Percentiles rank a stretch among this genome's conserved stretches.
Evolutionary conservation across 2,797 vertebrate species (phyloP).

Genomic region (Crenichthys baileyi): DNA sequence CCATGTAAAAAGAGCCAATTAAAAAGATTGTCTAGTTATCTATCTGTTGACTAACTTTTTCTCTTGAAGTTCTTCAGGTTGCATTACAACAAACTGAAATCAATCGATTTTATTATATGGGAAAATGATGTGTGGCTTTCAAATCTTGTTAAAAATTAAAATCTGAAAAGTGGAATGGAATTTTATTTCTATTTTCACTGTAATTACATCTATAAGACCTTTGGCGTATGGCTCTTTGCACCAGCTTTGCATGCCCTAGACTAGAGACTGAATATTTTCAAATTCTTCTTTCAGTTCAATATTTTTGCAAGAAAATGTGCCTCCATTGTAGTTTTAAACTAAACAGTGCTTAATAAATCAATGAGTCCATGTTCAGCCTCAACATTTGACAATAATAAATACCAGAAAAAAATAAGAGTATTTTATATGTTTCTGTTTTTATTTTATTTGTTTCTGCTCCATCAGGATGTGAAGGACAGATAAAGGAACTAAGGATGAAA

Average conservation of each 20-base stretch:
- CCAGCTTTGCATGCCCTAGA: not conserved
- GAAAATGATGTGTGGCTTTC: not conserved
- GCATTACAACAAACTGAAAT: not conserved
- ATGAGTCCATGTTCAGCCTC: not conserved
- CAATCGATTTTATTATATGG: not conserved
- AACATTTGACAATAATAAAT: not conserved
- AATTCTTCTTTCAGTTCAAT: not conserved
- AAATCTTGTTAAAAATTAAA: not conserved
- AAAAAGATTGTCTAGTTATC: not conserved
- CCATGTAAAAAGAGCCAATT: not conserved
- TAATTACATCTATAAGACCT: not conserved
- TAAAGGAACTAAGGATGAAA: slow-evolving; percentile 40
- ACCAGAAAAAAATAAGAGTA: not conserved
- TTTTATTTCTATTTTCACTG: not conserved
- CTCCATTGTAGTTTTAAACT: not conserved
- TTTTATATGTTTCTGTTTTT: not conserved
- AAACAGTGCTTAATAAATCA: not conserved
- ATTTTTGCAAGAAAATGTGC: not conserved
- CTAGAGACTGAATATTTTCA: not conserved
- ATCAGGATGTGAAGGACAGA: slow-evolving; percentile 79
- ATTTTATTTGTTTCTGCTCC: slow-evolving; percentile 68
- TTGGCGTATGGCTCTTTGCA: not conserved
- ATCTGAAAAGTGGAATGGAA: not conserved
- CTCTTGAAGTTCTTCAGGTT: not conserved
- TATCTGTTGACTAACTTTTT: not conserved